phyloP scores from a whole-genome alignment of 2,888 invertebrate species.

The Oxytorus armatus region DNA sequence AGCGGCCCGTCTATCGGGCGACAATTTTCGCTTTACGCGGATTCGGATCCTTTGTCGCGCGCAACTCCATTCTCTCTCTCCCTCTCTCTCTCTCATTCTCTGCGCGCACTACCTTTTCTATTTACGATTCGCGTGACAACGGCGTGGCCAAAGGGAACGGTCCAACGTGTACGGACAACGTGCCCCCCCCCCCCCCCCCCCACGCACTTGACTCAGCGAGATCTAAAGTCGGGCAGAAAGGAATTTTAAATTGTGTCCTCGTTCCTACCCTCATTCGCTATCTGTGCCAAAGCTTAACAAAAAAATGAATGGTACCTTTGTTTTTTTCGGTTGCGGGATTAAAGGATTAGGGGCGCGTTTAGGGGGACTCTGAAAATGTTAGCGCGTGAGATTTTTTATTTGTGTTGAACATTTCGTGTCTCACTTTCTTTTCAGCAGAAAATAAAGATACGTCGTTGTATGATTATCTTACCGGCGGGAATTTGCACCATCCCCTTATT shows the following conservation, averaged over 20 bases:
- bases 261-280: conserved; percentile 1
- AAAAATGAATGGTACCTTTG: not conserved
- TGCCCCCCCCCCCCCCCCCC: not conserved
- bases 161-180: conserved; percentile 36
- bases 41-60: conserved; percentile 81
- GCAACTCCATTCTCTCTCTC: conserved; percentile 48
- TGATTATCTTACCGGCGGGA: too few relatives aligned
- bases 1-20: conserved; percentile 76
- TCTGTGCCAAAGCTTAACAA: conserved; percentile 13
- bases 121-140: conserved; percentile 57
- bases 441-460: too few relatives aligned
- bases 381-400: not conserved
- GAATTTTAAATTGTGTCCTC: conserved; percentile 40
- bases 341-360: not conserved
- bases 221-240: conserved; percentile 27
- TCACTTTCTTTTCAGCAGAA: not conserved
- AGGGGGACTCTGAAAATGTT: not conserved
- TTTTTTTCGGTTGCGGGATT: not conserved
- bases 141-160: conserved; percentile 57
- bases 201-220: conserved; percentile 59
- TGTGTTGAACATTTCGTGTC: not conserved
- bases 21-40: conserved; percentile 80
- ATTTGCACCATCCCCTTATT: too few relatives aligned
- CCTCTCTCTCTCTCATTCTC: conserved; percentile 40
- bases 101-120: conserved; percentile 9